phyloP scores from a whole-genome alignment of 2,888 invertebrate genomes.

The Lochmaea capreae region DNA sequence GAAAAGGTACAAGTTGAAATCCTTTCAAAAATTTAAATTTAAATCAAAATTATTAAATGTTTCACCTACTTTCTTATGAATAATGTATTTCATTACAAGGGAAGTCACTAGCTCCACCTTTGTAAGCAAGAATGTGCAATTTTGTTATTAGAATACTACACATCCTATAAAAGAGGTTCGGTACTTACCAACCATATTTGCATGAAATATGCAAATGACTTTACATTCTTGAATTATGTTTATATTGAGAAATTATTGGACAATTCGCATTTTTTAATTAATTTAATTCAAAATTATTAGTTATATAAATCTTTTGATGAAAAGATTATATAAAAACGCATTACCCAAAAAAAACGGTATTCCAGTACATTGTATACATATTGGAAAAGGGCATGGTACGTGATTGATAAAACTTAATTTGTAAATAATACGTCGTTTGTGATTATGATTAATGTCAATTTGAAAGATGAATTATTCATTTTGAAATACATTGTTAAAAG shows the following conservation, averaged over 20 bases:
- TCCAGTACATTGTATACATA: too few species aligned
- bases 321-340: not conserved
- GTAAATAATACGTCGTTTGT: too few species aligned
- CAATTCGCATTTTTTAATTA: constrained; percentile 2
- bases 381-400: too few species aligned
- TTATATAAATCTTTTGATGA: not conserved
- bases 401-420: too few species aligned
- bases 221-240: not conserved
- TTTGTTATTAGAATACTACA: not conserved
- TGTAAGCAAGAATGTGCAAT: not conserved
- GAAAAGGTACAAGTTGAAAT: too few species aligned
- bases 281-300: not conserved
- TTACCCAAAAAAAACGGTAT: not conserved
- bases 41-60: too few species aligned
- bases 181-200: not conserved
- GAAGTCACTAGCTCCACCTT: not conserved
- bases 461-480: too few species aligned
- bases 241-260: not conserved
- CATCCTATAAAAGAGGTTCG: not conserved
- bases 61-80: too few species aligned
- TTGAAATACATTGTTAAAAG: too few species aligned
- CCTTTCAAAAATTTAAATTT: too few species aligned
- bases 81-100: not conserved
- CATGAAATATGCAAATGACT: constrained; percentile 1
- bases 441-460: too few species aligned